Evolutionary conservation across 2,888 invertebrate species (phyloP), one percentile per base, ranked within the genome.

Genomic region (Furcula furcula): DNA sequence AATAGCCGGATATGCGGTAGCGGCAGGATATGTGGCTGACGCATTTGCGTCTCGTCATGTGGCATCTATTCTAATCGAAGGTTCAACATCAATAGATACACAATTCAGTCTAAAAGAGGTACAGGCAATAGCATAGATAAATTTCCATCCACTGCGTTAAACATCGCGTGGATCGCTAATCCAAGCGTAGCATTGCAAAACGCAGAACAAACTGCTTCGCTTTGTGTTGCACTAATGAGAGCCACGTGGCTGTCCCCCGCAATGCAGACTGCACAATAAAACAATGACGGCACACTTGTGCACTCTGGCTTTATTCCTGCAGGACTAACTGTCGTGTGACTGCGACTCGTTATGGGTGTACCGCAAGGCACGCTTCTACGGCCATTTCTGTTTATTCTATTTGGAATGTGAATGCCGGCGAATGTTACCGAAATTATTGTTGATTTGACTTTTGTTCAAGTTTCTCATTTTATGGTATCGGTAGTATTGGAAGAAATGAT

Each of bases 191-290:
- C 80, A 77, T 79, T 75, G 83, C 81, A 81, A 82, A 87, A 84
- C 83, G 76, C 76, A 78, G 83, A 75, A 79, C 78, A 85, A 85
- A 86, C 84, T 82, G 78, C 74, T 79, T 73, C 75, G 79, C 87
- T 86, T 86, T 87, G 83, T 85, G 65, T 70, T 72, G 71, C 76
- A 76, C 81, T 87, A 88, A 87, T 86, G 86, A 87, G 83, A 65
- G 86, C 83, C 88, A 88, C 88, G 87, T 88, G 86, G 81, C 85
- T 66, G 72, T 79, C 84, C 80, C 85, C 87, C 79, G 88, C 88
- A 87, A 76, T 87, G 87, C 87, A 88, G 87, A 66, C 80, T 77
- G 78, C 79, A 86, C 85, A 86, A 86, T 85, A 86, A 86, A 85
- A 87, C 86, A 87, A 87, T 85, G 70, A 74, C 69, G 64, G 71